Percentiles rank a stretch among this genome's conserved stretches.
Conservation (phyloP, 2,797 vertebrate genomes). For the Tragelaphus eurycerus region DNA sequence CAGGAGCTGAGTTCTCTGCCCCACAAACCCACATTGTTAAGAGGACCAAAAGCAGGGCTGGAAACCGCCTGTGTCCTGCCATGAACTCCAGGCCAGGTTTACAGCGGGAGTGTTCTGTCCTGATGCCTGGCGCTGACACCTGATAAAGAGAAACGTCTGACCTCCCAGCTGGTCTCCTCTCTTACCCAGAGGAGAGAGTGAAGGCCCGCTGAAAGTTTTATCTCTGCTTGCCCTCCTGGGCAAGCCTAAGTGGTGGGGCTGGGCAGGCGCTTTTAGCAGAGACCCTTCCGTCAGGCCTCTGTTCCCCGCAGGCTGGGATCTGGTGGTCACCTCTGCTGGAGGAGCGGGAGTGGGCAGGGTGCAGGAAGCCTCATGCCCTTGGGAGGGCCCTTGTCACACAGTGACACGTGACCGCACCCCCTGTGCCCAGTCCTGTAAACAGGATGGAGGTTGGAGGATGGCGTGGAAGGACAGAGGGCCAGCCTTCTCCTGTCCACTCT, state of each 20-base stretch:
- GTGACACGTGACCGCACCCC: neutral
- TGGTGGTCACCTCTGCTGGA: neutral
- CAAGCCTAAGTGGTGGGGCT: neutral
- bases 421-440: neutral
- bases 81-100: neutral
- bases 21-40: neutral
- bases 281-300: neutral
- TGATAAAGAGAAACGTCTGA: slow-evolving; percentile 43
- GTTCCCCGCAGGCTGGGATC: neutral
- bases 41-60: neutral
- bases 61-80: neutral
- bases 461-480: neutral
- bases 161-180: slow-evolving; percentile 14
- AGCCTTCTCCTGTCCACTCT: neutral
- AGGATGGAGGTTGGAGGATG: neutral
- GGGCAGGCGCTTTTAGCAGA: neutral
- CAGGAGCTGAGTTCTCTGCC: neutral
- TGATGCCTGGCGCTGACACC: neutral
- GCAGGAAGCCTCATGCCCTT: neutral
- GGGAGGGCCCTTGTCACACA: neutral
- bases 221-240: slow-evolving; percentile 33
- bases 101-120: neutral
- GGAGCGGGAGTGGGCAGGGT: neutral
- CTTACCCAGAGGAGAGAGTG: neutral
- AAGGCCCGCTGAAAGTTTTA: slow-evolving; percentile 53